Conservation (phyloP, 2,888 invertebrate species). For the Sisyra nigra region DNA sequence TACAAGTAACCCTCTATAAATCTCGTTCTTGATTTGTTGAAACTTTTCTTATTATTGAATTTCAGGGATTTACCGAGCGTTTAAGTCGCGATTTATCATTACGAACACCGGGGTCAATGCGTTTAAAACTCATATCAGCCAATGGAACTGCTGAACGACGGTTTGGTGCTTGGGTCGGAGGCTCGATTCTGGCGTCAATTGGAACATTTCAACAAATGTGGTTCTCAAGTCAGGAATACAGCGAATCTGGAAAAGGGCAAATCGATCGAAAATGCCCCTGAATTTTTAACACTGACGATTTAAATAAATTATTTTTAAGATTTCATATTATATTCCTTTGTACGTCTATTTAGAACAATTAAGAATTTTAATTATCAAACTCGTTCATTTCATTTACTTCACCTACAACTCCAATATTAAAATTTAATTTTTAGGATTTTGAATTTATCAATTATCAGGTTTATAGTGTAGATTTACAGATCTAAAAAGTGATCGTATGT, state of each 20-base stretch:
- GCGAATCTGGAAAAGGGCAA: conserved; percentile 92
- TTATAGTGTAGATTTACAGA: no score
- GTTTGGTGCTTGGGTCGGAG: conserved; percentile 97
- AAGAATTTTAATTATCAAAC: not conserved
- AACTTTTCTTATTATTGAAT: conserved; percentile 6
- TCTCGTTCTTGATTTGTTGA: not conserved
- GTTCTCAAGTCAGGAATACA: conserved; percentile 98
- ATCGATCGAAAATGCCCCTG: conserved; percentile 91
- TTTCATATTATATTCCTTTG: no score
- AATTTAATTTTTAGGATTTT: no score
- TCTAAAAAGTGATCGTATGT: no score
- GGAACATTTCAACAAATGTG: conserved; percentile 99
- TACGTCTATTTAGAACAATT: no score
- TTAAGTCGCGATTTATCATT: conserved; percentile 72
- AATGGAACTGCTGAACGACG: conserved; percentile 81
- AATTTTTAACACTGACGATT: conserved; percentile 12
- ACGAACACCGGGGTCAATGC: conserved; percentile 83
- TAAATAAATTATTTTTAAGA: no score
- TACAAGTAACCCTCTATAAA: conserved; percentile 37
- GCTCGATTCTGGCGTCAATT: conserved; percentile 94
- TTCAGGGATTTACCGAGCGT: conserved; percentile 83
- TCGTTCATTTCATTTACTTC: not conserved
- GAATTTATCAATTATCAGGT: no score
- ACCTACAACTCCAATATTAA: no score
- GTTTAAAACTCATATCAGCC: conserved; percentile 85